Evolutionary conservation across 2,113 vertebrate species (phyloP).

Genomic region (Columba livia): DNA sequence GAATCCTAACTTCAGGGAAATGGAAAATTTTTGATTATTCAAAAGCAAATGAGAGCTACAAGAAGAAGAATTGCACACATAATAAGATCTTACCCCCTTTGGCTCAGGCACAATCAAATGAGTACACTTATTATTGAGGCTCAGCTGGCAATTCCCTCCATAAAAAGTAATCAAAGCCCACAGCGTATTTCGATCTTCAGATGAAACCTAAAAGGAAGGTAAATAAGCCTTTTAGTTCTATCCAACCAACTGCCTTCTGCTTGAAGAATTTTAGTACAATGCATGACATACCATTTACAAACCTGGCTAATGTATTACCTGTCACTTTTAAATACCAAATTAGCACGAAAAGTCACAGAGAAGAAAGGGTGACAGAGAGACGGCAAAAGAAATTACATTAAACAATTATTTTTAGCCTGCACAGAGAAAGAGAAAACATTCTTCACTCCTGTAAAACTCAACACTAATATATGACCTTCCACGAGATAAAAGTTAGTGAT

Average conservation of each 20-base stretch:
- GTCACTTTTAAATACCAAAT: background rate
- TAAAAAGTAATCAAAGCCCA: conserved; percentile 98
- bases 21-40: background rate
- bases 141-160: conserved; percentile 93
- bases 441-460: background rate
- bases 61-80: background rate
- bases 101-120: conserved; percentile 94
- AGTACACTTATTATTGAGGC: conserved; percentile 92
- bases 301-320: background rate
- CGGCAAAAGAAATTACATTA: accelerated
- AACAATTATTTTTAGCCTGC: background rate
- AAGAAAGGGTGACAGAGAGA: background rate
- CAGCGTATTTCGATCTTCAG: conserved; percentile 87
- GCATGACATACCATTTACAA: background rate
- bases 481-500: background rate
- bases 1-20: background rate
- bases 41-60: background rate
- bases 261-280: background rate
- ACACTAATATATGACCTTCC: background rate
- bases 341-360: background rate
- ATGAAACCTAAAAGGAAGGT: conserved; percentile 78
- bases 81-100: conserved; percentile 87
- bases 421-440: background rate
- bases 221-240: background rate
- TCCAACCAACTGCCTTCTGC: background rate